Conservation (phyloP, 23 tunicate species). For the Halocynthia roretzi region DNA sequence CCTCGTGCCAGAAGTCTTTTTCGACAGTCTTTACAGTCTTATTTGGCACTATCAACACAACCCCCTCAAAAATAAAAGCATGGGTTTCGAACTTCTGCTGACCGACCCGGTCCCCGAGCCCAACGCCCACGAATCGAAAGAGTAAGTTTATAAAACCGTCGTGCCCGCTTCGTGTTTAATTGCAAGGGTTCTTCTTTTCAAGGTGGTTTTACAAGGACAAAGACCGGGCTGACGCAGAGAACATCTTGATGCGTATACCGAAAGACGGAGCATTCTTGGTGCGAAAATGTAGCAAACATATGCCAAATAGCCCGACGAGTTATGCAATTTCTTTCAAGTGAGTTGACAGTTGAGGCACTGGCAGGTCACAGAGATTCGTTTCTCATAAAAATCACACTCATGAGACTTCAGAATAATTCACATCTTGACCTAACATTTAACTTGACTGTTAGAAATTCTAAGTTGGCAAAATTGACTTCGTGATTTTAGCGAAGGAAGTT, state of each 20-base stretch:
- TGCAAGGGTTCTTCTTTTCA: neutral
- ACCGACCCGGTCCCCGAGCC: conserved; percentile 84
- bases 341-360: neutral
- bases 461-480: too few species aligned
- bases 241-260: conserved; percentile 44
- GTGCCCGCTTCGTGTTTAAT: neutral
- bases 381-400: neutral
- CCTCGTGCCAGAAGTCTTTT: conserved; percentile 28
- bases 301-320: conserved; percentile 13
- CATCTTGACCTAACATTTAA: too few species aligned
- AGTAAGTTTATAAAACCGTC: conserved; percentile 28
- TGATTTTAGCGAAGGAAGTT: too few species aligned
- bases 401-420: neutral
- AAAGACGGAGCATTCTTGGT: conserved; percentile 77
- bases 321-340: conserved; percentile 90
- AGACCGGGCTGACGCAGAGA: conserved; percentile 56
- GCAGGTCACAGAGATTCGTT: too few species aligned
- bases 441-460: too few species aligned
- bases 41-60: conserved; percentile 71
- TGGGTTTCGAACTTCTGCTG: conserved; percentile 46
- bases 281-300: conserved; percentile 46
- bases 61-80: conserved; percentile 48
- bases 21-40: conserved; percentile 73
- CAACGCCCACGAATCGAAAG: conserved; percentile 70
- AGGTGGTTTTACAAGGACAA: conserved; percentile 85